phyloP scores from a whole-genome alignment of 2,113 vertebrate genomes.

The Hemibagrus wyckioides region DNA sequence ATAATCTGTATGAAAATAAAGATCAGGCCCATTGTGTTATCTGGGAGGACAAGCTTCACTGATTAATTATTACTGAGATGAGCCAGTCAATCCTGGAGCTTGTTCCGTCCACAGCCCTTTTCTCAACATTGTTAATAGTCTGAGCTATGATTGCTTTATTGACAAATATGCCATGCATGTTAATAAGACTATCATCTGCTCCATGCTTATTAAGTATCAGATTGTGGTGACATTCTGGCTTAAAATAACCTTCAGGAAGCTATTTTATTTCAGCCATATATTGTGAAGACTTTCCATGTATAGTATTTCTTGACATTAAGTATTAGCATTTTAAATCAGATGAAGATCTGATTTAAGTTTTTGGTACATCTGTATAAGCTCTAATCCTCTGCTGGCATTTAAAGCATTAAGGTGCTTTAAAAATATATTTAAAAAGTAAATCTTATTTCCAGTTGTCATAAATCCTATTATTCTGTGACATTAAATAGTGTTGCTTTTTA shows the following conservation, averaged over 20 bases:
- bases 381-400: background rate
- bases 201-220: background rate
- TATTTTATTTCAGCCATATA: background rate
- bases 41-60: background rate
- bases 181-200: background rate
- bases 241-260: background rate
- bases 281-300: background rate
- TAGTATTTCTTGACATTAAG: background rate
- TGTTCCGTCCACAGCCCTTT: slow-evolving; percentile 3
- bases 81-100: slow-evolving; percentile 2
- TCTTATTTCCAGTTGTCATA: background rate
- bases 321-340: background rate
- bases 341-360: background rate
- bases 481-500: background rate
- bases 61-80: slow-evolving; percentile 22
- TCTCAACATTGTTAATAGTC: slow-evolving; percentile 6
- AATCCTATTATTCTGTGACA: background rate
- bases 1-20: background rate
- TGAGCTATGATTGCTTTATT: slow-evolving; percentile 2
- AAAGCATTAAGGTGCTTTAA: background rate
- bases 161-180: background rate
- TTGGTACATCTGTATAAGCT: background rate
- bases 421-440: background rate
- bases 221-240: background rate
- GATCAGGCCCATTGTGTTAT: slow-evolving; percentile 1